Evolutionary conservation across 2,797 vertebrate genomes (phyloP), one percentile per base, ranked within the genome.

Genomic region (Scleropages formosus): DNA sequence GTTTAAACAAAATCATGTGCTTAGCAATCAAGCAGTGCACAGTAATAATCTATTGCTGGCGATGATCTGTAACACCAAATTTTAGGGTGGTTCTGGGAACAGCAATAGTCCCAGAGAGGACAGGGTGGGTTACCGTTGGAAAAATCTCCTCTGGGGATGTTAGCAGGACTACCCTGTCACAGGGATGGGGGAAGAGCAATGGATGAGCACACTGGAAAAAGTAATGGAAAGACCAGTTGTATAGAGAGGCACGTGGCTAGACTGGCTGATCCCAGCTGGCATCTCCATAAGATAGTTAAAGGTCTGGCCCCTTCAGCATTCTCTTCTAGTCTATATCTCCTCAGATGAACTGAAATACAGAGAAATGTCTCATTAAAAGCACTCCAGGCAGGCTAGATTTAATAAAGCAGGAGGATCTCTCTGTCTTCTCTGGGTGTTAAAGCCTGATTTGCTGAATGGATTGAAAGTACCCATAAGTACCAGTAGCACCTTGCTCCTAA

Each of bases 341-440:
- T 31, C 18, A 39, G 56, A 46, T n/a, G 13, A n/a, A 59, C 53
- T 12, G 4, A 60, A 20, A 53, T 31, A 31, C 24, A 18, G 12
- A 58, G 39, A 4, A 44, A 46, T 72, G 58, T 26, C 69, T 72
- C 56, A 39, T 72, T 72, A 72, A 72, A 72, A 31, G 51, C 16
- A 31, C 13, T 65, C 63, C 13, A 26, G 22, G 46, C n/a, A 12
- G 11, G 47, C 46, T 20, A 15, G 11, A 51, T 10, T 51, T 69
- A 69, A 69, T 68, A 49, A 68, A 68, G 39, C 18, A 0, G 44
- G 39, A 13, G 49, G 18, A 27, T 59, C 56, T 71, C 62, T 59
- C 46, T 9, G 0, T 60, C 39, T 18, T 67, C 22, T 60, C 51
- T 44, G n/a, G 31, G 24, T 10, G 9, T 56, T 31, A 7, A 63